Base-by-base conservation (phyloP, 2,888 invertebrate species). In the Macrosoma leucophasiata region DNA sequence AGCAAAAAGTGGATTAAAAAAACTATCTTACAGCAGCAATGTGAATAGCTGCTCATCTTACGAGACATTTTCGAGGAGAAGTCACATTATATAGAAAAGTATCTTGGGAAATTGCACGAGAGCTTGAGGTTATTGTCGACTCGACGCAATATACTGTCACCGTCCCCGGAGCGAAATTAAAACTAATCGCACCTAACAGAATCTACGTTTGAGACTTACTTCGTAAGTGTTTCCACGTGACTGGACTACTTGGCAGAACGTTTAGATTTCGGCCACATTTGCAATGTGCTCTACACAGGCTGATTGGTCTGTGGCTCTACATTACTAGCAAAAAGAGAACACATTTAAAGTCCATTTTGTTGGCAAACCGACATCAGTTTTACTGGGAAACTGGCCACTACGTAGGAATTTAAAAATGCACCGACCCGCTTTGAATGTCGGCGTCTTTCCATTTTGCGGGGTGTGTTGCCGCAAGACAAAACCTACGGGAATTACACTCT, bases 401-500 rank as follows among this genome's bases (percentile, higher is more conserved):
- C 61, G 39, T 50, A 50, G 47, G 55, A 60, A 60, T 72, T 75
- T 74, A 74, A 79, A 77, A 78, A 78, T 78, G 71, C 65, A 76
- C 45, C 55, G 59, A 48, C 52, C 41, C 54, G 52, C 71, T 76
- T 76, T 78, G 73, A 70, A 70, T 55, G 67, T 57, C 59, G 62
- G 52, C 69, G 59, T 72, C 74, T 75, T 76, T 69, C 71, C 74
- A 77, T 79, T 77, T 72, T 70, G 71, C 64, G 56, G 58, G 64
- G 64, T 63, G 62, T 65, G 68, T 68, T 47, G 51, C 55, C 51
- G 62, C 69, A 65, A 78, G 75, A 79, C 77, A 79, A 78, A 78
- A 78, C 78, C 71, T 58, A 66, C 61, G 72, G 72, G 73, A 77
- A 76, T 77, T 78, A 76, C 73, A 66, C 71, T 75, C 75, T 70